These are phyloP conservation scores for Penaeus chinensis DNA, from an alignment of 1,140 invertebrate genomes.

Conservation along the genomic window DNA sequence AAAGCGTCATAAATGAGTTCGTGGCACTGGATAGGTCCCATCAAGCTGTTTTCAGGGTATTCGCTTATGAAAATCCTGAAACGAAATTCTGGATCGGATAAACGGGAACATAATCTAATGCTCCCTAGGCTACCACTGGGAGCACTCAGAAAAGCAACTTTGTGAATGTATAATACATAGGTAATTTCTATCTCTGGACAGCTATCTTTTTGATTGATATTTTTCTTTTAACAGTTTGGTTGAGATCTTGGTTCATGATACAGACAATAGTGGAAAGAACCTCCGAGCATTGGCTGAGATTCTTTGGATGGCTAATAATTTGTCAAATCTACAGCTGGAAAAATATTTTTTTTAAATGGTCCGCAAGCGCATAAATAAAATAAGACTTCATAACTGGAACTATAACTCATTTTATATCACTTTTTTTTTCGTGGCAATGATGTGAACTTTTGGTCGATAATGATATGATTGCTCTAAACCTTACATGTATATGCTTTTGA, in stretches of 20 bases:
- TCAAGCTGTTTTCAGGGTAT: not conserved
- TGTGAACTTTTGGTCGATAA: too few relatives aligned
- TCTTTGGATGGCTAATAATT: not conserved
- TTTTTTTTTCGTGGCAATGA: too few relatives aligned
- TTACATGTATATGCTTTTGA: too few relatives aligned
- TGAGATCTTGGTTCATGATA: too few relatives aligned
- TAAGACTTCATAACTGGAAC: too few relatives aligned
- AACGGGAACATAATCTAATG: slow-evolving; percentile 31
- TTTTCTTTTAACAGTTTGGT: not conserved
- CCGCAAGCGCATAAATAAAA: too few relatives aligned
- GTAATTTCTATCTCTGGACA: slow-evolving; percentile 41
- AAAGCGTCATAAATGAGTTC: not conserved
- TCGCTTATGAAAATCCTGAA: not conserved
- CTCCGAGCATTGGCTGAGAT: slow-evolving; percentile 30
- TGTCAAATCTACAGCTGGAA: too few relatives aligned
- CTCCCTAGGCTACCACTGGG: slow-evolving; percentile 12
- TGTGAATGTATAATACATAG: slow-evolving; percentile 19
- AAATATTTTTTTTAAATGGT: too few relatives aligned
- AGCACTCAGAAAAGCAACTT: slow-evolving; percentile 22
- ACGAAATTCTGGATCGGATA: slow-evolving; percentile 47
- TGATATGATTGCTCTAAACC: too few relatives aligned
- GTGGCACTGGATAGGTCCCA: not conserved
- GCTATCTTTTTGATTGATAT: slow-evolving; percentile 47
- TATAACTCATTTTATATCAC: too few relatives aligned
- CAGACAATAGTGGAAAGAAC: not conserved